Evolutionary conservation across 2,888 invertebrate genomes (phyloP).

Genomic region (Thelaira solivaga): DNA sequence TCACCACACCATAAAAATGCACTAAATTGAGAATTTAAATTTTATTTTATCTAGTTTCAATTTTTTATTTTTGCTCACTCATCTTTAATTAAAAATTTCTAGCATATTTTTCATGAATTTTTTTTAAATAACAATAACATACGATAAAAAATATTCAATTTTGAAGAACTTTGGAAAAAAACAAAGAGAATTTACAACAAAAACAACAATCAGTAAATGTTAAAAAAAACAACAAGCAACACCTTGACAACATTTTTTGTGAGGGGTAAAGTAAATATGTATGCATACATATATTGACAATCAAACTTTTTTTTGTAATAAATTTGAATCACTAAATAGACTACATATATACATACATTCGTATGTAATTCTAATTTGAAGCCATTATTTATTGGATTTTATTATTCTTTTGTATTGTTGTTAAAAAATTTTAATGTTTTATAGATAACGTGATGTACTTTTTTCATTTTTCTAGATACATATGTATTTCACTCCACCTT

Average conservation of each 20-base stretch:
- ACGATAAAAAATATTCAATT: slow-evolving; percentile 25
- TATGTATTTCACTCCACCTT: neutral
- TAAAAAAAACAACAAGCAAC: slow-evolving; percentile 28
- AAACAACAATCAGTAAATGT: slow-evolving; percentile 3
- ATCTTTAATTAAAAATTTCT: too few species aligned
- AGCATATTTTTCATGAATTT: too few species aligned
- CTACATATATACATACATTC: neutral
- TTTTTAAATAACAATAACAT: slow-evolving; percentile 3
- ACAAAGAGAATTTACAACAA: slow-evolving; percentile 8
- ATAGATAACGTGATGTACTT: slow-evolving; percentile 48
- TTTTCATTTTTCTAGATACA: too few species aligned
- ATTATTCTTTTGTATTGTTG: neutral
- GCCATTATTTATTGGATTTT: slow-evolving; percentile 24
- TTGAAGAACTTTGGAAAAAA: slow-evolving; percentile 16
- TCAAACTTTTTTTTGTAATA: neutral
- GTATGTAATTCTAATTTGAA: too few species aligned
- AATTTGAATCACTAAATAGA: neutral
- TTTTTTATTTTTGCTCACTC: too few species aligned
- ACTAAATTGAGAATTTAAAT: too few species aligned
- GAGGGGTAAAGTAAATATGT: neutral
- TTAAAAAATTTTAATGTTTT: neutral
- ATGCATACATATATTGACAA: too few species aligned
- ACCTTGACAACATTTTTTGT: slow-evolving; percentile 51
- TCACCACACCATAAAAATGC: too few species aligned
- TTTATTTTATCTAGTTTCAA: too few species aligned